Percentiles rank a stretch among this genome's conserved stretches.
Evolutionary conservation across 92 coral and sea anemone genomes (phyloP).

Genomic region (Palythoa grandis): DNA sequence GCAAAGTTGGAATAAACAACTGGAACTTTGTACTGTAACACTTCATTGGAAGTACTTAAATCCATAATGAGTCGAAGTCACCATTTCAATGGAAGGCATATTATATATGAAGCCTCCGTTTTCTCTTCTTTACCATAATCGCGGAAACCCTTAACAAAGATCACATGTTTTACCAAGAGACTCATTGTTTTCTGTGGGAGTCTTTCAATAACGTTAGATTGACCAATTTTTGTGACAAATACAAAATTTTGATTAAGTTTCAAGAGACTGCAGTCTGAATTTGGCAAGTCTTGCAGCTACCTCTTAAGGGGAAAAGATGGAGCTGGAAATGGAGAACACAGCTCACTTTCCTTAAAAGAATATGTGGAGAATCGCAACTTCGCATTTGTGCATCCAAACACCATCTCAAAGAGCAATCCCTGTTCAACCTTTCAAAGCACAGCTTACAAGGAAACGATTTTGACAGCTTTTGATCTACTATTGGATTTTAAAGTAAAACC

Average conservation of each 20-base stretch:
- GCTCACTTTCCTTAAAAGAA: slow-evolving; percentile 29
- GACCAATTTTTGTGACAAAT: slow-evolving; percentile 42
- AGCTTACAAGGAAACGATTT: slow-evolving; percentile 44
- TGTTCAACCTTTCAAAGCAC: slow-evolving; percentile 21
- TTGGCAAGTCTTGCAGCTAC: slow-evolving; percentile 62
- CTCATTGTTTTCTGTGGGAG: slow-evolving; percentile 58
- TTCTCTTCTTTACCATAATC: slow-evolving; percentile 56
- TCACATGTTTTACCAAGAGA: slow-evolving; percentile 56
- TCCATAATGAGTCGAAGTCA: slow-evolving; percentile 34
- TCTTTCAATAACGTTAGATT: slow-evolving; percentile 40
- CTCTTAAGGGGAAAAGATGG: slow-evolving; percentile 47
- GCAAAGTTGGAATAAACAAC: too few species aligned
- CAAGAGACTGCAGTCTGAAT: slow-evolving; percentile 54
- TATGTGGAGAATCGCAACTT: slow-evolving; percentile 52
- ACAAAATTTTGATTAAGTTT: slow-evolving; percentile 47
- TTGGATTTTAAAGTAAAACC: slow-evolving; percentile 54
- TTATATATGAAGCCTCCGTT: slow-evolving; percentile 60
- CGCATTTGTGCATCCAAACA: slow-evolving; percentile 57
- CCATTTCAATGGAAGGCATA: slow-evolving; percentile 41
- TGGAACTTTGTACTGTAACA: too few species aligned
- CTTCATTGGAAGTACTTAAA: too few species aligned
- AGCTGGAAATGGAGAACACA: slow-evolving; percentile 52
- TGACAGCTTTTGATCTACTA: slow-evolving; percentile 59
- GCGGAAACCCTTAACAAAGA: slow-evolving; percentile 15
- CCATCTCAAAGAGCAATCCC: slow-evolving; percentile 45